phyloP scores from a whole-genome alignment of 1,140 invertebrate species.

The Papilio dardanus region DNA sequence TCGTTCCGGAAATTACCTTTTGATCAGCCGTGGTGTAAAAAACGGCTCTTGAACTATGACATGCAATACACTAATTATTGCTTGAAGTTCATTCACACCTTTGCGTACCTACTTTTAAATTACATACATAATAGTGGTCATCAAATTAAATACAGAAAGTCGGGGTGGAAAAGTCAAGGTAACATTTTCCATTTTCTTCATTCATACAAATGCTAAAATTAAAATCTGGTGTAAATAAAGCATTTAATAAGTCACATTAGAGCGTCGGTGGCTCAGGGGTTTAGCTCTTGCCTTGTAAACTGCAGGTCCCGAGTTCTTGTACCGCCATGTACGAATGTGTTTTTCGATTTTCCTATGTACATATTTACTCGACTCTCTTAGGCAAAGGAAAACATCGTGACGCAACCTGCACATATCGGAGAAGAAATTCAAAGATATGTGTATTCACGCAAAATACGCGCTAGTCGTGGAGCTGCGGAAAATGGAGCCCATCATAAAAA shows the following conservation, averaged over 20 bases:
- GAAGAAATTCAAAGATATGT: too few relatives aligned
- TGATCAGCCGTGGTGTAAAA: not conserved
- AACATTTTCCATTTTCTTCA: not conserved
- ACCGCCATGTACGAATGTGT: too few relatives aligned
- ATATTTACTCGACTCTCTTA: too few relatives aligned
- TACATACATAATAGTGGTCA: not conserved
- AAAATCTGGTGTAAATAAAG: not conserved
- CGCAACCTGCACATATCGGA: too few relatives aligned
- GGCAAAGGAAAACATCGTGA: too few relatives aligned
- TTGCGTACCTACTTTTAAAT: not conserved
- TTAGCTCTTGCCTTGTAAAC: too few relatives aligned
- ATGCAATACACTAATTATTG: slow-evolving; percentile 16
- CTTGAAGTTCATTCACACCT: not conserved
- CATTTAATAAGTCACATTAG: not conserved
- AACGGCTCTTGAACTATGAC: not conserved
- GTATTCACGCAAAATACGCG: too few relatives aligned
- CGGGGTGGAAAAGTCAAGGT: not conserved
- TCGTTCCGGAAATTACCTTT: not conserved
- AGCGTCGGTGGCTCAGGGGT: too few relatives aligned
- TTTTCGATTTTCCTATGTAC: too few relatives aligned
- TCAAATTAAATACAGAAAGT: not conserved
- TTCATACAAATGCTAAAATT: not conserved
- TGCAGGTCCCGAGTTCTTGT: too few relatives aligned
- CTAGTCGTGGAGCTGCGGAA: too few relatives aligned
- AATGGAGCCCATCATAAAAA: too few relatives aligned